Conservation (phyloP, 2,113 vertebrate species). For the Oxygymnocypris stewartii region DNA sequence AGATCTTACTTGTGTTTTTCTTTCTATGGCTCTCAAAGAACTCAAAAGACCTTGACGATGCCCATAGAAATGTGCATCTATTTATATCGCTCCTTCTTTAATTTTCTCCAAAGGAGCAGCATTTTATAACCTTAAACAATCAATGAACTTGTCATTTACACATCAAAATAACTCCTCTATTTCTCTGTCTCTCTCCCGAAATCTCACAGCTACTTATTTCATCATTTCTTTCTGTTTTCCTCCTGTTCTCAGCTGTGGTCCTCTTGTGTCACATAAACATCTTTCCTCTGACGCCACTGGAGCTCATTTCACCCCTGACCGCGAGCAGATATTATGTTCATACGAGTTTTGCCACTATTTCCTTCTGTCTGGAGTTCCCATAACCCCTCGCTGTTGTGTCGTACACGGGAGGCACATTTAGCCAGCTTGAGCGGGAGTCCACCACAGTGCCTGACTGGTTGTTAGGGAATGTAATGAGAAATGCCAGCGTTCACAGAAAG, state of each 20-base stretch:
- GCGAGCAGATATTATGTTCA: constrained; percentile 44
- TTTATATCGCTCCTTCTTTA: background rate
- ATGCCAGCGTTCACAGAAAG: background rate
- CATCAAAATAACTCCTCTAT: background rate
- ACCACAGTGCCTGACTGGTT: background rate
- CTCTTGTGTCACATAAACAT: constrained; percentile 4
- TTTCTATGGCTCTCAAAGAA: background rate
- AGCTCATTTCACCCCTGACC: constrained; percentile 59
- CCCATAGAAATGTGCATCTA: background rate
- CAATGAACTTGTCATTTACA: background rate
- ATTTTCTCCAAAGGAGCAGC: background rate
- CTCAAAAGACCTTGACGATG: background rate
- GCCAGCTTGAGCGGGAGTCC: background rate
- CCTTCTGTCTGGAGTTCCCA: background rate
- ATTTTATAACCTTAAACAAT: background rate
- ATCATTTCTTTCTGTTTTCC: background rate
- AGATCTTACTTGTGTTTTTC: background rate
- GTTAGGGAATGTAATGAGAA: constrained; percentile 11
- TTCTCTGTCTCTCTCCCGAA: background rate
- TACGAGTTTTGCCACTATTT: background rate
- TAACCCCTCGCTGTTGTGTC: background rate
- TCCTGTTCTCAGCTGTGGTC: background rate
- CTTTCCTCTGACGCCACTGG: constrained; percentile 40
- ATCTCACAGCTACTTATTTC: background rate
- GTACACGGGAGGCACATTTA: constrained; percentile 3